Evolutionary conservation across 1,140 invertebrate genomes (phyloP), one percentile per base, ranked within the genome.

Genomic region (Euura saliciscinereae): DNA sequence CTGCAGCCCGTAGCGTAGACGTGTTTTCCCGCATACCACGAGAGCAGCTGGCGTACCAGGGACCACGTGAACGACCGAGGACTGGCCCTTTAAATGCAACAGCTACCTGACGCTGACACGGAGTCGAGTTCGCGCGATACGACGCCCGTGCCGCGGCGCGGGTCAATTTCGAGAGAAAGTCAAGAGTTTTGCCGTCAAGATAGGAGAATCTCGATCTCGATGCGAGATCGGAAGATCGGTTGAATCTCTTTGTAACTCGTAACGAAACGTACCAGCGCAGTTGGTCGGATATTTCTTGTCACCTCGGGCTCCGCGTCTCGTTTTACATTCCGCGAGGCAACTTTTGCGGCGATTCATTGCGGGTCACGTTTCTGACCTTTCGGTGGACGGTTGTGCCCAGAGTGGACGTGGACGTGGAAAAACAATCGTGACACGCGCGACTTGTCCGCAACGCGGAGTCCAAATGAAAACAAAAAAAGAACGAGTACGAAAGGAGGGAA

Each of bases 51-150:
- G 28, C 28, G 28, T 28, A 28, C 28, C 28, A 28, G 51, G 13
- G 51, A 6, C 51, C 51, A 59, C 51, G 51, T 59, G 51, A 59
- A 59, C 13, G 51, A 59, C 10, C 10, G 51, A 3, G 13, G 51
- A 59, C 28, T 28, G 51, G 51, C 51, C 51, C 51, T 59, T 59
- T 59, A 59, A 59, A 59, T 59, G 51, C 51, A 59, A 59, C 51
- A 59, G 51, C 51, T 59, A 59, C 51, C 51, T 59, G 51, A 8
- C 51, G 8, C 5, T 59, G 51, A 11, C 51, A 3, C 10, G 6
- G 51, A 59, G 3, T 59, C 13, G 11, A 51, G 3, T n/a, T 59
- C 51, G 13, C 51, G 3, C 51, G 51, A 11, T n/a, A 6, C 10
- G 3, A 59, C 10, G 13, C 51, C 51, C 8, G 51, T 59, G 51